These are phyloP conservation scores for Drosophila sturtevanti DNA, from an alignment of 1,140 invertebrate species.

Conservation along the genomic window DNA sequence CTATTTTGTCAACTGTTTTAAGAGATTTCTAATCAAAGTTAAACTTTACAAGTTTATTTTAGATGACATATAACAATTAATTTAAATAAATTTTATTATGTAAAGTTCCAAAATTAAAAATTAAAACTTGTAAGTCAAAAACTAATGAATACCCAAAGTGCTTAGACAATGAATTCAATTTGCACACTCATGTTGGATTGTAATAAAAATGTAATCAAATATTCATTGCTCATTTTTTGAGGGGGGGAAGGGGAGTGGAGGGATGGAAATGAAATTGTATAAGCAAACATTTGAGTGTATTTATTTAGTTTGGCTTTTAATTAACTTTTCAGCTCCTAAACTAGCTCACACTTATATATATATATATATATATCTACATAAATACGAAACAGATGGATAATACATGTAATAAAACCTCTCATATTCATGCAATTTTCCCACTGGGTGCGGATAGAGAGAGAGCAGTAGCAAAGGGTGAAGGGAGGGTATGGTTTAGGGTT, in stretches of 20 bases:
- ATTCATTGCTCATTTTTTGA: conserved; percentile 38
- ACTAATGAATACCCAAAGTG: not conserved
- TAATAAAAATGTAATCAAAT: conserved; percentile 46
- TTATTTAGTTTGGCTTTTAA: conserved; percentile 38
- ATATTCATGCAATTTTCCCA: conserved; percentile 34
- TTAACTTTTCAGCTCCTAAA: conserved; percentile 48
- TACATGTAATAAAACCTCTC: conserved; percentile 36
- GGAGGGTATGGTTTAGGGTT: not conserved
- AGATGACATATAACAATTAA: no score
- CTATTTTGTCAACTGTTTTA: no score
- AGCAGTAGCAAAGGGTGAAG: not conserved
- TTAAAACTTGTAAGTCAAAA: not conserved
- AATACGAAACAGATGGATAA: conserved; percentile 15
- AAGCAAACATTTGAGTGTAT: not conserved
- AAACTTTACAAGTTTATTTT: no score
- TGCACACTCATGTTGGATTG: not conserved
- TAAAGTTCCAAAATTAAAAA: no score
- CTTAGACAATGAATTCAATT: not conserved
- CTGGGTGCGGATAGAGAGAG: conserved; percentile 1
- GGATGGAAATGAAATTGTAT: conserved; percentile 40
- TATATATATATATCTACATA: not conserved
- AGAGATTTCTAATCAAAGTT: no score
- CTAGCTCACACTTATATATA: conserved; percentile 22
- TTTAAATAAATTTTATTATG: no score
- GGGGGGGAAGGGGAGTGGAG: no score